Base-by-base conservation (phyloP, 2,888 invertebrate species). In the Sicus ferrugineus region DNA sequence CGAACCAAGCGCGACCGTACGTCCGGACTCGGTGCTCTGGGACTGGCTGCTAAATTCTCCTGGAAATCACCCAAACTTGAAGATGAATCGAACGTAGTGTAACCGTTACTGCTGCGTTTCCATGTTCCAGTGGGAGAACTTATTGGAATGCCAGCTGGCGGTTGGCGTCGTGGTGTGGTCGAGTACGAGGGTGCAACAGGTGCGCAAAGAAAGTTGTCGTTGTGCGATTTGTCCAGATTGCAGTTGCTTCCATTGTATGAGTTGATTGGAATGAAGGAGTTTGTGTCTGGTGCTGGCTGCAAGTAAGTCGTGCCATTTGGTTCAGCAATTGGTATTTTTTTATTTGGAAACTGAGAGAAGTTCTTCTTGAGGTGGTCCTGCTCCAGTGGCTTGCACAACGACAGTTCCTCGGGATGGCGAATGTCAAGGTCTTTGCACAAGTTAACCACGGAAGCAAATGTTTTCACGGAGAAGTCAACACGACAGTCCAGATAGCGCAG, bases 321-420 rank as follows among this genome's bases (percentile, higher is more conserved):
- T 63, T 84, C 84, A 0, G 79, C 76, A 14, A 83, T 79, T 16
- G 80, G 79, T 59, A 80, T 80, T 73, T 77, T 78, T 79, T 88
- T 89, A 74, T 86, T 87, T 46, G 89, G 88, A 77, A 88, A 81
- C 77, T 90, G 81, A 93, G 91, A 80, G 82, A 92, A 91, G 86
- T 96, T 96, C 82, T 92, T 91, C 84, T 95, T 96, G 71, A 96
- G 86, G 79, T 96, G 93, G 67, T 91, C 91, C 23, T 89, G 87
- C 81, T 93, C 93, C 70, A 96, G 85, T 0, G 95, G 95, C 82
- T 96, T 94, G 84, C 94, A 94, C 63, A 99, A 90, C 0, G 98
- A 98, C 67, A 99, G 84, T 84, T 99, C 99, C 87, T 99, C 99
- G 2, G 98, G 96, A 84, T 98, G 95, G 77, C 98, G 89, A 79